Conservation (phyloP, 2,888 invertebrate species). For the Orthonychiurus folsomi region DNA sequence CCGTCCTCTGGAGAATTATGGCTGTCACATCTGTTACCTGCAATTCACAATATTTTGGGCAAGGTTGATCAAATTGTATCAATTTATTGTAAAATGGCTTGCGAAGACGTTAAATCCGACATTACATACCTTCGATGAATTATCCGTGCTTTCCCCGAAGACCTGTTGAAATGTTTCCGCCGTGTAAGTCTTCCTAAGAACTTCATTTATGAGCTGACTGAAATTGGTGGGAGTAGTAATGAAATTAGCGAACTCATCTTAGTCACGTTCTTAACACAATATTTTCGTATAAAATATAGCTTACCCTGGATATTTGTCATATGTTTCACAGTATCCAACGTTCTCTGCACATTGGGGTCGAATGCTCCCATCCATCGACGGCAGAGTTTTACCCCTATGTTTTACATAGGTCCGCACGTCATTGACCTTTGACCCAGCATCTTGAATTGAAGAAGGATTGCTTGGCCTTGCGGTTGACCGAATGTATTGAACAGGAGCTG, state of each 20-base stretch:
- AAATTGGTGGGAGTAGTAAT: not conserved
- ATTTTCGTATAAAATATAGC: slow-evolving; percentile 2
- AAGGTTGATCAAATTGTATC: too few relatives aligned
- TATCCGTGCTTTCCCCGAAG: slow-evolving; percentile 34
- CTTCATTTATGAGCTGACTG: slow-evolving; percentile 29
- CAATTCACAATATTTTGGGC: not conserved
- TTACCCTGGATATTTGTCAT: slow-evolving; percentile 33
- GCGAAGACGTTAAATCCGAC: too few relatives aligned
- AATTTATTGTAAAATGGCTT: too few relatives aligned
- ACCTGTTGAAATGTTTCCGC: slow-evolving; percentile 32
- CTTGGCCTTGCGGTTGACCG: not conserved
- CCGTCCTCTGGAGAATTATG: slow-evolving; percentile 11
- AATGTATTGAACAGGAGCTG: not conserved
- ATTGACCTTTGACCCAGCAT: not conserved
- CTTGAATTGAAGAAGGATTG: not conserved
- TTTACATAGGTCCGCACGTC: too few relatives aligned
- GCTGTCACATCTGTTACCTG: slow-evolving; percentile 7
- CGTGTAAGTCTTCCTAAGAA: slow-evolving; percentile 27
- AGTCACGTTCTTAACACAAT: not conserved
- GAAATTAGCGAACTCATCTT: too few relatives aligned
- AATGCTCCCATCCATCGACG: not conserved
- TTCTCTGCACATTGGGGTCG: slow-evolving; percentile 17
- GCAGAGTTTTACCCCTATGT: not conserved
- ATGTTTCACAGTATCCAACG: slow-evolving; percentile 29
- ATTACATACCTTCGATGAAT: slow-evolving; percentile 22